Base-by-base conservation (phyloP, 2,113 vertebrate species). In the Apodemus sylvaticus region DNA sequence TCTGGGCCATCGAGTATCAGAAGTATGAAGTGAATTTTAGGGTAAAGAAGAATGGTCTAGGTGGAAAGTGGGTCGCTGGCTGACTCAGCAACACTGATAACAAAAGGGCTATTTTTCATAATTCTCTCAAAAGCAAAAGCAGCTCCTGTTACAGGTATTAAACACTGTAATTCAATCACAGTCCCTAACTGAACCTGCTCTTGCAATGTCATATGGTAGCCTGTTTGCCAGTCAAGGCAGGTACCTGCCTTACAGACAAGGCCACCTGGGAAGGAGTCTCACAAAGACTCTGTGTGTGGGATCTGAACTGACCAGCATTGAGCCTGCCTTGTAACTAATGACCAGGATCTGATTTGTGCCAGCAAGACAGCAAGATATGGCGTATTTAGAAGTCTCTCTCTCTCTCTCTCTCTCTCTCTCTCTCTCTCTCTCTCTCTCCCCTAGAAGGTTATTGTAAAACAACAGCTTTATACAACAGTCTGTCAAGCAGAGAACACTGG, bases 41-140 rank as follows among this genome's bases (percentile, higher is more conserved):
- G 86, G 91, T 93, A 96, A 96, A 97, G 78, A 48, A 0, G 0
- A 92, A 95, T 91, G 96, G 94, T 76, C 96, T 88, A 97, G 96
- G 97, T 89, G 91, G 76, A 93, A 93, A 88, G 53, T 39, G 62
- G 22, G 74, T 70, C 79, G 34, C 89, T 42, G 60, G 86, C 94
- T 97, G 97, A 81, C 95, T 98, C 96, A 94, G 97, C 94, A 97
- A 94, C 92, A 82, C 92, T 82, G 91, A 97, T 97, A 97, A 96
- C 96, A 95, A 97, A 96, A 96, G 97, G 95, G 81, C 91, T 74
- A 86, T 89, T 98, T 97, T 66, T 34, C 0, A 86, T 95, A 97
- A 97, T 90, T 97, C 86, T 34, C 96, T 98, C 93, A 22, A 78
- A 17, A 4, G 55, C 0, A 0, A 68, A 85, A 96, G 95, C 85